phyloP scores from a whole-genome alignment of 2,888 invertebrate species.

The Drosophila mettleri region DNA sequence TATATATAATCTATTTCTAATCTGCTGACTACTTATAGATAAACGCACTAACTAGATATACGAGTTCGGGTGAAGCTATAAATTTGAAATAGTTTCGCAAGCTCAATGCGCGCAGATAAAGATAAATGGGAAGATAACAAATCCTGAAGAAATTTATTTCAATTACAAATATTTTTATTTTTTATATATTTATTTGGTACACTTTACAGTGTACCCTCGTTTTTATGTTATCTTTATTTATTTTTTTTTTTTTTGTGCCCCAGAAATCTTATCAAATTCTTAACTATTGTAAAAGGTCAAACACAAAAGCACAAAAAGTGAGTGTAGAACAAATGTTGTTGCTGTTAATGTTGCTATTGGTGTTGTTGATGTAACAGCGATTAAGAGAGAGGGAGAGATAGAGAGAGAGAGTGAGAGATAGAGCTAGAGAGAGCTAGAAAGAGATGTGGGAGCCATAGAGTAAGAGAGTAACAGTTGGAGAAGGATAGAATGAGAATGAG shows the following conservation, averaged over 20 bases:
- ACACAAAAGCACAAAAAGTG: background rate
- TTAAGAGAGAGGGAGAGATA: background rate
- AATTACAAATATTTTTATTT: background rate
- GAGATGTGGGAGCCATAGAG: background rate
- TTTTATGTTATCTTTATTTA: background rate
- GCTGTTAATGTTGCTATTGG: constrained; percentile 24
- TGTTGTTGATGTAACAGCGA: background rate
- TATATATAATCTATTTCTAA: background rate
- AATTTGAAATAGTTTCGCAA: no score
- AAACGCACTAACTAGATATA: no score
- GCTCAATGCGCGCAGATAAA: no score
- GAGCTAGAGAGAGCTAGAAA: background rate
- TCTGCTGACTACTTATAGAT: background rate
- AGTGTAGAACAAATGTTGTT: constrained; percentile 15
- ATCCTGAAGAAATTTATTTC: background rate
- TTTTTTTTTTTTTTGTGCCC: background rate
- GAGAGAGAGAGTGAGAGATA: background rate
- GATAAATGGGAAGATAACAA: background rate
- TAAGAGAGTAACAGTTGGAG: background rate
- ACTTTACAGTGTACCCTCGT: background rate
- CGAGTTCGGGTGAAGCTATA: no score
- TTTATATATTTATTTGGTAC: background rate
- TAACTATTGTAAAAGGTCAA: background rate
- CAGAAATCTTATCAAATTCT: background rate
- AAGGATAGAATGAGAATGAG: background rate